phyloP scores from a whole-genome alignment of 2,113 vertebrate genomes.

The Barbus barbus region DNA sequence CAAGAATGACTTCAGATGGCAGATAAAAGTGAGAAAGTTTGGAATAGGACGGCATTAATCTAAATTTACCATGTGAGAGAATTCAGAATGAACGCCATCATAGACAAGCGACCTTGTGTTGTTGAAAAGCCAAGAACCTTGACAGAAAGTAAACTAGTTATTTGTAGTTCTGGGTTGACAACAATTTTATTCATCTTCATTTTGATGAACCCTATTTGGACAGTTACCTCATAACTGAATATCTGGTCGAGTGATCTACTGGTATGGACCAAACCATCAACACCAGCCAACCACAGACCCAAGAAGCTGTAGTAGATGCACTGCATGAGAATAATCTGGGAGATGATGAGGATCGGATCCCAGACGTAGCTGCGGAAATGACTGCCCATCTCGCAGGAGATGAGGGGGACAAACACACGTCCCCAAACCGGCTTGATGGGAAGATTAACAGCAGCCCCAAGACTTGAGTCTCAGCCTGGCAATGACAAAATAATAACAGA shows the following conservation, averaged over 20 bases:
- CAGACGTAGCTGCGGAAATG: conserved; percentile 98
- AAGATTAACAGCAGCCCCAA: background rate
- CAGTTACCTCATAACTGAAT: conserved; percentile 85
- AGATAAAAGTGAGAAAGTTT: background rate
- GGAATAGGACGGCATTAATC: background rate
- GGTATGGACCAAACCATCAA: conserved; percentile 86
- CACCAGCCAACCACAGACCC: conserved; percentile 92
- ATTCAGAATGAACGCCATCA: conserved; percentile 97
- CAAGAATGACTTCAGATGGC: background rate
- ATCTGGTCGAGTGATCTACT: conserved; percentile 91
- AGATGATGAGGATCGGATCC: conserved; percentile 93
- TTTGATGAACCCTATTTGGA: background rate
- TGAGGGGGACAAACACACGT: background rate
- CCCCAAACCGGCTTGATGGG: background rate
- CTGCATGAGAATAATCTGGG: conserved; percentile 95
- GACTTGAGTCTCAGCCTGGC: background rate
- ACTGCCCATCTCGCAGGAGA: conserved; percentile 79
- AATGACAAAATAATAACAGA: background rate
- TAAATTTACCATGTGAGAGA: conserved; percentile 91
- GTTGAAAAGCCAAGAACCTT: conserved; percentile 92
- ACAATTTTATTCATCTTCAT: background rate
- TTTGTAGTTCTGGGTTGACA: background rate
- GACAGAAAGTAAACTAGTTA: conserved; percentile 1
- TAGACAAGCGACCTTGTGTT: conserved; percentile 89
- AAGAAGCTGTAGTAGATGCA: conserved; percentile 93